Percentiles rank a stretch among this genome's conserved stretches.
Conservation (phyloP, 2,113 vertebrate species). For the Mugil cephalus region DNA sequence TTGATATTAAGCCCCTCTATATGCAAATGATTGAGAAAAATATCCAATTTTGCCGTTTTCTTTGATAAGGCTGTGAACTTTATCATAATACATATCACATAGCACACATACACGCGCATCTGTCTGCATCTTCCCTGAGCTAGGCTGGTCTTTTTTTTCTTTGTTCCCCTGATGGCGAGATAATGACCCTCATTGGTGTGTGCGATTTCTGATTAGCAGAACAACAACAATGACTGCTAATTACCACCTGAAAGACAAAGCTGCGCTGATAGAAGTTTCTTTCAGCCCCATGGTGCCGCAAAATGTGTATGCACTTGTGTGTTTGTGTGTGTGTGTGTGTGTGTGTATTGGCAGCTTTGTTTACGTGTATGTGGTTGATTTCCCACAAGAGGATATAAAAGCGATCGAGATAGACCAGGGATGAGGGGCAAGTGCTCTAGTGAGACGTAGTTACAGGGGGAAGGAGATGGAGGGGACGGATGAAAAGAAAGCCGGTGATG, state of each 20-base stretch:
- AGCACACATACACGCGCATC: conserved; percentile 17
- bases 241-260: conserved; percentile 81
- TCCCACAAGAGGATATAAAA: conserved; percentile 64
- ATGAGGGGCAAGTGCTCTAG: conserved; percentile 52
- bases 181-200: conserved; percentile 76
- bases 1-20: conserved; percentile 69
- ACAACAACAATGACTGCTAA: conserved; percentile 81
- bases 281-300: conserved; percentile 55
- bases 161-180: conserved; percentile 68
- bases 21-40: conserved; percentile 65
- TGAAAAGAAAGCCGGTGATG: conserved; percentile 52
- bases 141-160: conserved; percentile 51
- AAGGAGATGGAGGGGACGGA: conserved; percentile 33
- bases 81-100: conserved; percentile 61
- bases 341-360: conserved; percentile 31
- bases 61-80: conserved; percentile 52
- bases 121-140: conserved; percentile 35
- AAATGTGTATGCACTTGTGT: conserved; percentile 36
- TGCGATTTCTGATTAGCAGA: conserved; percentile 80
- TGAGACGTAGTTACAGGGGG: conserved; percentile 43
- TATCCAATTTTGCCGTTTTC: conserved; percentile 65
- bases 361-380: conserved; percentile 62
- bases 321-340: conserved; percentile 16
- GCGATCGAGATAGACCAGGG: conserved; percentile 49
- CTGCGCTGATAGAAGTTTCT: conserved; percentile 70